Conservation (phyloP, 2,797 vertebrate species). For the Tragopan temminckii region DNA sequence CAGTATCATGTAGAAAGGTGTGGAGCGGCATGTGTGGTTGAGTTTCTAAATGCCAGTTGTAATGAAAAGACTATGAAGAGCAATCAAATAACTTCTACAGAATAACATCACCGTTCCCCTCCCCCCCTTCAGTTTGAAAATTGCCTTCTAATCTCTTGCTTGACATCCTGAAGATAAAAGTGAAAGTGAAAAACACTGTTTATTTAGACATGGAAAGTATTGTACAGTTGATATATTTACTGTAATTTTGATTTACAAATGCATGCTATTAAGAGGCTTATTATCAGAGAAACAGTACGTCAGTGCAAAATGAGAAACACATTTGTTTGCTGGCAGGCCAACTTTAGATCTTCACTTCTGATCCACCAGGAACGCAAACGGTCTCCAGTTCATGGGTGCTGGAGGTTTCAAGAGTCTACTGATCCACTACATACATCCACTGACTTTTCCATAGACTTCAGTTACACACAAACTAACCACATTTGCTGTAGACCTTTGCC, state of each 20-base stretch:
- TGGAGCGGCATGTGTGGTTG: conserved; percentile 83
- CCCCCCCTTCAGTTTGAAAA: conserved; percentile 72
- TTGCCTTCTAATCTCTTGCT: conserved; percentile 79
- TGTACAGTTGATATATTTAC: conserved; percentile 43
- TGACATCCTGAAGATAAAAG: conserved; percentile 79
- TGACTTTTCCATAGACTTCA: background rate
- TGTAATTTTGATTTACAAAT: conserved; percentile 71
- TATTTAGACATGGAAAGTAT: conserved; percentile 73
- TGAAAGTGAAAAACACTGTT: conserved; percentile 48
- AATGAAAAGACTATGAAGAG: conserved; percentile 85
- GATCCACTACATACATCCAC: background rate
- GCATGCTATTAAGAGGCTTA: conserved; percentile 28
- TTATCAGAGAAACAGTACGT: conserved; percentile 8
- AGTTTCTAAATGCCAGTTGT: conserved; percentile 87
- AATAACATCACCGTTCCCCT: conserved; percentile 70
- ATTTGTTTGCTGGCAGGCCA: conserved; percentile 38
- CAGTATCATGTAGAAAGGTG: conserved; percentile 83
- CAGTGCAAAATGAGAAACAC: conserved; percentile 12
- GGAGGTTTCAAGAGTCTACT: background rate
- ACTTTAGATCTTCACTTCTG: conserved; percentile 40
- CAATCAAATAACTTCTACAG: conserved; percentile 81
- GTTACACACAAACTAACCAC: background rate
- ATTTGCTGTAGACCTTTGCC: background rate
- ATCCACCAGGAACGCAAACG: conserved; percentile 14
- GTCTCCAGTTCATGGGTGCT: background rate